These are phyloP conservation scores for Drosophila dives DNA, from an alignment of 2,888 invertebrate genomes.

Conservation along the genomic window DNA sequence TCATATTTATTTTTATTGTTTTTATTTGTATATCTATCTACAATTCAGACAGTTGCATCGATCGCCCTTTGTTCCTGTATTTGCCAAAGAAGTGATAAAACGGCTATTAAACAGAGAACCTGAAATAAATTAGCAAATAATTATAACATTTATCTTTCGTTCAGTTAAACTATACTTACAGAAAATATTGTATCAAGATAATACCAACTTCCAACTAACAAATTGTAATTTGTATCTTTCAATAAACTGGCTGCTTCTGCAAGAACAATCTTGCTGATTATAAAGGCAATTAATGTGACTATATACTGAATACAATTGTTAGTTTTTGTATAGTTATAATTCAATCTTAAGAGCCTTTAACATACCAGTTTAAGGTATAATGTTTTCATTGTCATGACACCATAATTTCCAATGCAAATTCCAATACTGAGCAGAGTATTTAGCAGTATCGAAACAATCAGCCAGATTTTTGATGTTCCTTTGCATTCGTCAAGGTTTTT, in stretches of 20 bases:
- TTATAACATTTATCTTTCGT: not conserved
- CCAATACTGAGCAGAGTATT: constrained; percentile 3
- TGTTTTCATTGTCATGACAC: not conserved
- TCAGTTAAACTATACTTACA: constrained; percentile 5
- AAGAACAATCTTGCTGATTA: constrained; percentile 23
- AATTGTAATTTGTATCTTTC: not conserved
- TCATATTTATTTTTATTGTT: too few relatives aligned
- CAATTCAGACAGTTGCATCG: not conserved
- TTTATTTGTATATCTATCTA: not conserved
- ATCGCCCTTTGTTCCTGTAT: not conserved
- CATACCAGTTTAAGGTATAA: constrained; percentile 17
- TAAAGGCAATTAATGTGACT: constrained; percentile 3
- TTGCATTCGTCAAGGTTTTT: not conserved
- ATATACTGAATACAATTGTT: not conserved
- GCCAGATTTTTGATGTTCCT: not conserved
- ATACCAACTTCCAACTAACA: constrained; percentile 13
- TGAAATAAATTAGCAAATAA: not conserved
- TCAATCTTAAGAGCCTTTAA: not conserved
- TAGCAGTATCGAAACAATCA: constrained; percentile 14
- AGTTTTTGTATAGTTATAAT: not conserved
- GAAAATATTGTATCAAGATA: constrained; percentile 12
- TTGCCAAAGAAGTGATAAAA: not conserved
- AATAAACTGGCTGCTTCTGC: not conserved
- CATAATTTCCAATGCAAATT: constrained; percentile 14
- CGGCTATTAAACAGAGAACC: constrained; percentile 8